Evolutionary conservation across 2,113 vertebrate species (phyloP).

Genomic region (Odocoileus virginianus): DNA sequence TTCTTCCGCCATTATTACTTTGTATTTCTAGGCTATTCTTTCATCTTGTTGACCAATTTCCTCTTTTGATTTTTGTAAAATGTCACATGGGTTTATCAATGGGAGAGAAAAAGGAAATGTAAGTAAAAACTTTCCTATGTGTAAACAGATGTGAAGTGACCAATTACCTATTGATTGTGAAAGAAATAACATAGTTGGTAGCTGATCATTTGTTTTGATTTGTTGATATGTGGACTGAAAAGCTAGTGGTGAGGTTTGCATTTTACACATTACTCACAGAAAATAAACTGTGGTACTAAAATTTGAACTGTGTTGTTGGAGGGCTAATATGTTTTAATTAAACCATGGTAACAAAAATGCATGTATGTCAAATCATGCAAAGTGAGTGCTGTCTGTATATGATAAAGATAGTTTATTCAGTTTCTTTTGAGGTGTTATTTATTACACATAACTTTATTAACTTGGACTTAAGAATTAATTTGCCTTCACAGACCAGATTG

Average conservation of each 20-base stretch:
- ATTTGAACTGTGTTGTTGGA: neutral
- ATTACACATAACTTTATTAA: neutral
- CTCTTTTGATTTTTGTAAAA: neutral
- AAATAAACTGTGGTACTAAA: neutral
- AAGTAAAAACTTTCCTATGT: neutral
- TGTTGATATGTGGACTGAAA: neutral
- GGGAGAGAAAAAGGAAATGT: neutral
- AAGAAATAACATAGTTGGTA: neutral
- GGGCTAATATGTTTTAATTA: slow-evolving; percentile 12
- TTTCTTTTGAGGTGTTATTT: neutral
- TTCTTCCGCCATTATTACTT: neutral
- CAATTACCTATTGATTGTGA: neutral
- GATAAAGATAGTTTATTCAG: neutral
- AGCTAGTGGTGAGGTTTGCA: neutral
- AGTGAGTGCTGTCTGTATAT: neutral
- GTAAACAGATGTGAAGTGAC: neutral
- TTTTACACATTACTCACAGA: neutral
- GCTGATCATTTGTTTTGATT: neutral
- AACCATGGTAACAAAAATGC: neutral
- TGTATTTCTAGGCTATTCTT: neutral
- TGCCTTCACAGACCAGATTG: neutral
- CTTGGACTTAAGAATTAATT: neutral
- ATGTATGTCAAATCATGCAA: neutral
- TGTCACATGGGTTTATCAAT: neutral
- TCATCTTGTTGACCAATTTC: neutral